Conservation (phyloP, 2,888 invertebrate genomes). For the Drosophila leonis region DNA sequence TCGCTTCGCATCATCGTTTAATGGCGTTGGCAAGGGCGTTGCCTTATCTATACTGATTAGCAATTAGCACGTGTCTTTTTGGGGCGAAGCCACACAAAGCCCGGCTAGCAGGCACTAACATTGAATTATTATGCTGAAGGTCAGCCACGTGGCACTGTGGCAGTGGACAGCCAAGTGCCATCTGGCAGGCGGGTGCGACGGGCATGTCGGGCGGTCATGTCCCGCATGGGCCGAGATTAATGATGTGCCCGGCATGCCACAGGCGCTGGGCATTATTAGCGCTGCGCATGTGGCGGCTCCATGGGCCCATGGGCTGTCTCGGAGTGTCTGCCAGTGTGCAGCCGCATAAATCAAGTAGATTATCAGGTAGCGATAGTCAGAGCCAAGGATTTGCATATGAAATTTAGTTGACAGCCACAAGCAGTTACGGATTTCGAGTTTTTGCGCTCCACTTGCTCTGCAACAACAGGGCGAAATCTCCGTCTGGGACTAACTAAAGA, state of each 20-base stretch:
- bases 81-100: constrained; percentile 22
- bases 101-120: constrained; percentile 45
- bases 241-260: constrained; percentile 66
- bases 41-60: constrained; percentile 74
- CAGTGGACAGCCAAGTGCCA: constrained; percentile 37
- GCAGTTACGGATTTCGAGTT: constrained; percentile 54
- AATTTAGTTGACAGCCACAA: constrained; percentile 76
- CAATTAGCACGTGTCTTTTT: constrained; percentile 76
- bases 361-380: constrained; percentile 78
- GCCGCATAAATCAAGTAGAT: constrained; percentile 76
- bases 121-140: constrained; percentile 77
- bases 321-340: constrained; percentile 48
- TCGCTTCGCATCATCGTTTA: constrained; percentile 55
- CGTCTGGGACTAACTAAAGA: constrained; percentile 3
- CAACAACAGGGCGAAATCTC: constrained; percentile 11
- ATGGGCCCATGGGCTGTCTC: constrained; percentile 10
- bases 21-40: constrained; percentile 44
- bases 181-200: neutral
- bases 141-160: constrained; percentile 57
- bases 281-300: constrained; percentile 37
- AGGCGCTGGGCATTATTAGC: constrained; percentile 64
- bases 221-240: constrained; percentile 76
- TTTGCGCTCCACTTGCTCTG: constrained; percentile 17
- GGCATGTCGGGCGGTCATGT: constrained; percentile 27
- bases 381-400: constrained; percentile 76